Evolutionary conservation across 1,140 invertebrate species (phyloP), one percentile per base, ranked within the genome.

Genomic region (Drosophila miranda): DNA sequence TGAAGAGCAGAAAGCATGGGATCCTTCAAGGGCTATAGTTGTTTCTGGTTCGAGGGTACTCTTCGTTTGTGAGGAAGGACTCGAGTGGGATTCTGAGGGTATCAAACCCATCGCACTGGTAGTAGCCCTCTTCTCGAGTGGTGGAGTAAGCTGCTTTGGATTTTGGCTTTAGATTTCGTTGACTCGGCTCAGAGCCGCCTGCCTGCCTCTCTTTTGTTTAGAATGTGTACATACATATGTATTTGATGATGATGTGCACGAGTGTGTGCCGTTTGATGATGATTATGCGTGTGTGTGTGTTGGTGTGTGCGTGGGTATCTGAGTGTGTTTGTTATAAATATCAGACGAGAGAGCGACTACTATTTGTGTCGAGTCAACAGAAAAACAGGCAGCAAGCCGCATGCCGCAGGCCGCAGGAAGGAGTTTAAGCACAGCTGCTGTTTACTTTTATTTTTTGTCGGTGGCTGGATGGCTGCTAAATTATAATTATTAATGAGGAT

Each of bases 401-500:
- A 19, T 1, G 19, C 19, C 19, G 19, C 1, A 19, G 19, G 19
- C 19, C 19, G 1, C 19, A 19, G 19, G 19, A 19, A 19, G 19
- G 19, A 19, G 19, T 44, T 19, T 19, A 19, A 2, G 41, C 42
- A 45, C 59, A 61, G 78, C 63, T 77, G 78, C 44, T 52, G 23
- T 49, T 48, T 5, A 14, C 48, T 68, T 45, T 44, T 26, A 26
- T 26, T 61, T 45, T 53, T 60, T 42, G 38, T 19, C 50, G 44
- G 51, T 19, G 50, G 26, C 56, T 61, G 26, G 14, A 42, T 62
- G 69, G 59, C 38, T 50, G 61, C 75, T 55, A 60, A 66, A 66
- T 87, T 77, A 87, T 87, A 72, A 87, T 81, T 87, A 87, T 86
- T 87, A 75, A 86, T 87, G 62, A 87, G 74, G 56, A 71, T 34